Conservation (phyloP, 1,140 invertebrate species). For the Panulirus ornatus region DNA sequence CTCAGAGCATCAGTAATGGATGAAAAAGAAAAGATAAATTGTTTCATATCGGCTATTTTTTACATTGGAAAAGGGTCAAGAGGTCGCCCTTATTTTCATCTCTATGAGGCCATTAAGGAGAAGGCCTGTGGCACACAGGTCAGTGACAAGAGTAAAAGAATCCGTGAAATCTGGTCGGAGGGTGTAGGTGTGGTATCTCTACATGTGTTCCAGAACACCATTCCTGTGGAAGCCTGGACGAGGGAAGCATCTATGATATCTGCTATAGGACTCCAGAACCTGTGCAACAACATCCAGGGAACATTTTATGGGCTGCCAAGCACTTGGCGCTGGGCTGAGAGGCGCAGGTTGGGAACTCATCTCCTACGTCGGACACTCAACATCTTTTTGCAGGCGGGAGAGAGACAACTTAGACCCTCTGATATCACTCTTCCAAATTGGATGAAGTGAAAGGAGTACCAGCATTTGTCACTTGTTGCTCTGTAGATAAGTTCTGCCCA, state of each 20-base stretch:
- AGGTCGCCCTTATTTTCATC: conserved; percentile 90
- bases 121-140: conserved; percentile 27
- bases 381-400: conserved; percentile 92
- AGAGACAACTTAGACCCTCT: conserved; percentile 85
- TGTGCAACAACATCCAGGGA: conserved; percentile 90
- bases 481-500: no score
- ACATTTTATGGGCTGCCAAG: conserved; percentile 89
- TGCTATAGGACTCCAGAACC: conserved; percentile 83
- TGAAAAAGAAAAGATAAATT: conserved; percentile 28
- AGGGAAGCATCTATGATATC: conserved; percentile 96
- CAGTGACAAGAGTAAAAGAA: conserved; percentile 85
- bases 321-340: conserved; percentile 86
- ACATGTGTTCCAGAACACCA: conserved; percentile 94
- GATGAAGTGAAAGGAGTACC: not conserved
- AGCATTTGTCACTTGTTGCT: no score
- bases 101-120: conserved; percentile 88
- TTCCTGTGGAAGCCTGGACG: conserved; percentile 94
- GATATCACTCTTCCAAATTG: conserved; percentile 77
- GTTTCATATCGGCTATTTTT: conserved; percentile 87
- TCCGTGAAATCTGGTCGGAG: conserved; percentile 92
- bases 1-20: conserved; percentile 77
- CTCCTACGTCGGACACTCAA: conserved; percentile 90
- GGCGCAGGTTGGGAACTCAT: conserved; percentile 87
- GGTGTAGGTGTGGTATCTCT: conserved; percentile 92
- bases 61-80: conserved; percentile 88